Evolutionary conservation across 2,888 invertebrate species (phyloP).

Genomic region (Dicyrtomina minuta): DNA sequence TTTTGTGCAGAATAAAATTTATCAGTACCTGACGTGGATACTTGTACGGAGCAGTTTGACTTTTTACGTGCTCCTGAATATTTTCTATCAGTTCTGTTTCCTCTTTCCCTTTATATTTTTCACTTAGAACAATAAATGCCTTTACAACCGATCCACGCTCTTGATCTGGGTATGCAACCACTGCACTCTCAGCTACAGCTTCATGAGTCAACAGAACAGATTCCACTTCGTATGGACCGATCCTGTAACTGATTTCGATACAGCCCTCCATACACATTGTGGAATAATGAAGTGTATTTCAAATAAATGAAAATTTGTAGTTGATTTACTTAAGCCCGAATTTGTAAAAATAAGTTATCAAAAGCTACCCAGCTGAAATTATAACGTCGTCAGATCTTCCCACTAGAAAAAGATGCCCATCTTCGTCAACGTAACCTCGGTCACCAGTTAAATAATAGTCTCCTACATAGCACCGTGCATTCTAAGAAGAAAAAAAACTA

Average conservation of each 20-base stretch:
- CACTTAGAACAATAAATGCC: constrained; percentile 58
- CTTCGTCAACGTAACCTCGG: constrained; percentile 57
- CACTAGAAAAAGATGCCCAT: constrained; percentile 58
- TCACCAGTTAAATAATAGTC: constrained; percentile 59
- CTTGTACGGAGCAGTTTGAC: constrained; percentile 59
- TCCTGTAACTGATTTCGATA: constrained; percentile 58
- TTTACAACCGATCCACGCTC: constrained; percentile 59
- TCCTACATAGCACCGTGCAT: constrained; percentile 54
- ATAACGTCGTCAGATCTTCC: constrained; percentile 60
- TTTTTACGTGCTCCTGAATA: constrained; percentile 58
- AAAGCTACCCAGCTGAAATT: constrained; percentile 57
- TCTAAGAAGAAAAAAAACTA: too few species aligned
- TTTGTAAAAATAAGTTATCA: not conserved
- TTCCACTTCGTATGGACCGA: constrained; percentile 61
- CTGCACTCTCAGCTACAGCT: constrained; percentile 59
- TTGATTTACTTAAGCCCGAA: too few species aligned
- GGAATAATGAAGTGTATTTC: too few species aligned
- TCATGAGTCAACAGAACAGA: constrained; percentile 59
- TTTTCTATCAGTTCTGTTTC: constrained; percentile 55
- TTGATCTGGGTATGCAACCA: constrained; percentile 58
- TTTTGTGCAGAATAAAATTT: too few species aligned
- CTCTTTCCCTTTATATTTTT: constrained; percentile 53
- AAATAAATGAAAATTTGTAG: too few species aligned
- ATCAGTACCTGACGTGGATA: constrained; percentile 60
- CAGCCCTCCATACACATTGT: too few species aligned